phyloP scores from a whole-genome alignment of 2,113 vertebrate species.

The Euleptes europaea region DNA sequence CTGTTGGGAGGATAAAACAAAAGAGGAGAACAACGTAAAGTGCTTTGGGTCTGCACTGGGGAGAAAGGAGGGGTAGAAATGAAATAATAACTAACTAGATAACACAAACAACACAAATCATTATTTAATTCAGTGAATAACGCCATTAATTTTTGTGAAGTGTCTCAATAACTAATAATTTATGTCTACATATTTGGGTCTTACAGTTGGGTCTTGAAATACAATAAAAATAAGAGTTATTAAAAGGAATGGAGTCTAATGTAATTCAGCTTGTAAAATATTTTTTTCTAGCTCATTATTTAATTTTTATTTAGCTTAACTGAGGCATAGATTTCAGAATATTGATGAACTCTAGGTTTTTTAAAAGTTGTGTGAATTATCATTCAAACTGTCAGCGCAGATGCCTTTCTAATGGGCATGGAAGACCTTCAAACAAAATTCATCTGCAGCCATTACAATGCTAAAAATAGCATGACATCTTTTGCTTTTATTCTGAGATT shows the following conservation, averaged over 20 bases:
- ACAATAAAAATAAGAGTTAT: not conserved
- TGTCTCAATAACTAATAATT: not conserved
- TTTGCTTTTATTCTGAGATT: not conserved
- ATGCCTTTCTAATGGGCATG: not conserved
- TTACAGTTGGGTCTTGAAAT: not conserved
- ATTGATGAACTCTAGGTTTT: not conserved
- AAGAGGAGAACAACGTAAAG: no score
- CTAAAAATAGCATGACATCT: conserved; percentile 1
- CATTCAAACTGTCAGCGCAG: conserved; percentile 14
- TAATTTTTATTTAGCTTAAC: not conserved
- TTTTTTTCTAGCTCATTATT: conserved; percentile 13
- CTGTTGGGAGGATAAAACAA: no score
- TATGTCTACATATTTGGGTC: not conserved
- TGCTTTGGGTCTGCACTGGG: no score
- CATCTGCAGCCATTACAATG: conserved; percentile 5
- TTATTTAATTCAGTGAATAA: not conserved
- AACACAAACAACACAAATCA: not conserved
- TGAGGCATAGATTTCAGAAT: not conserved
- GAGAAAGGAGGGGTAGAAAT: no score
- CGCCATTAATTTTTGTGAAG: not conserved
- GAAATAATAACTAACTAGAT: no score
- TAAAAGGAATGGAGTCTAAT: not conserved
- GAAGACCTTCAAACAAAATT: conserved; percentile 23
- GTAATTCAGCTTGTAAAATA: not conserved
- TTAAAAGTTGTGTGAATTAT: not conserved